phyloP scores from a whole-genome alignment of 37 sponge, comb jelly and placozoan genomes.

The Halisarca cf. caerulea region DNA sequence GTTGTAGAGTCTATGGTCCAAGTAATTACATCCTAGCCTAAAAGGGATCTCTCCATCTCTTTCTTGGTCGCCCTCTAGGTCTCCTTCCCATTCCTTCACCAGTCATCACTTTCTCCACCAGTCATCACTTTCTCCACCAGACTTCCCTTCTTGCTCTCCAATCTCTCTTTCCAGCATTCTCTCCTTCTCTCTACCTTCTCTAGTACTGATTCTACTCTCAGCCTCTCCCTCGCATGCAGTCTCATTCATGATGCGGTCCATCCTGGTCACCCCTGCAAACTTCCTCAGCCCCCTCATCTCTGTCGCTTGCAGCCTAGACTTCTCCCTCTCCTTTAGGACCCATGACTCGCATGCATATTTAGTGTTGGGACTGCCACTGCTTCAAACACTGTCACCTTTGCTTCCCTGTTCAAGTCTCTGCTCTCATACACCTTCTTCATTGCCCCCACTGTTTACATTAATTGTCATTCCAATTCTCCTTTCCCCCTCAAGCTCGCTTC shows the following conservation, averaged over 20 bases:
- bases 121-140: conserved; percentile 2
- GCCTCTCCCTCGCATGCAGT: neutral
- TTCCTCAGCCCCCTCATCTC: conserved; percentile 8
- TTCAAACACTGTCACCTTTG: conserved; percentile 15
- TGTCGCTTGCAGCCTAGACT: conserved; percentile 13
- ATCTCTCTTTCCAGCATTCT: conserved; percentile 13
- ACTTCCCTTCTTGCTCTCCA: neutral
- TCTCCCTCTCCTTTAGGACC: conserved; percentile 21
- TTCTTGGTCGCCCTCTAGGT: conserved; percentile 14
- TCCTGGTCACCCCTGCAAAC: conserved; percentile 16
- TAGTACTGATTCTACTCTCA: neutral
- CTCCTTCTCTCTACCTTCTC: neutral
- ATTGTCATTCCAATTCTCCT: conserved; percentile 26
- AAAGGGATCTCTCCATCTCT: conserved; percentile 7
- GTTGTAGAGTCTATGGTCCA: neutral
- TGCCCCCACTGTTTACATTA: conserved; percentile 27
- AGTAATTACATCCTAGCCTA: neutral
- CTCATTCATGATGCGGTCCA: conserved; percentile 13
- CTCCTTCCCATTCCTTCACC: conserved; percentile 2
- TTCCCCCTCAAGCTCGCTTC: conserved; percentile 7
- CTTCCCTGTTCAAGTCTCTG: conserved; percentile 23
- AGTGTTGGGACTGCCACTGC: conserved; percentile 24
- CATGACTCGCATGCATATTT: conserved; percentile 22
- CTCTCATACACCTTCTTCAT: conserved; percentile 28
- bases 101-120: neutral